These are phyloP conservation scores for Diarsia brunnea DNA, from an alignment of 2,888 invertebrate genomes.

Conservation along the genomic window DNA sequence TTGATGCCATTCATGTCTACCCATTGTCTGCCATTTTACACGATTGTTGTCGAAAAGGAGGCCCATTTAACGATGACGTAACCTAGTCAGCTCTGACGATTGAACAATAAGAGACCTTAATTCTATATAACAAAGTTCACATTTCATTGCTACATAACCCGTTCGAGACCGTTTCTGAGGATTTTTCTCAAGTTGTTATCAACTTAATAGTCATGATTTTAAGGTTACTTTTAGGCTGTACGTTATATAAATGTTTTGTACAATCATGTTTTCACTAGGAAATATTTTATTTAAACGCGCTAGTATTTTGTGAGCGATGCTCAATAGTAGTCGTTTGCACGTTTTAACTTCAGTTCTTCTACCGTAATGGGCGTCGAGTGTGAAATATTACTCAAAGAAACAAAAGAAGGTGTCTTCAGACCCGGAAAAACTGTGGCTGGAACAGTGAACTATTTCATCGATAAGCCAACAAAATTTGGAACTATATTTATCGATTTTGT, in stretches of 20 bases:
- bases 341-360: background rate
- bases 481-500: slow-evolving; percentile 60
- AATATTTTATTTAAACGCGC: background rate
- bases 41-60: background rate
- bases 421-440: slow-evolving; percentile 63
- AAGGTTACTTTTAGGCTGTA: background rate
- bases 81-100: background rate
- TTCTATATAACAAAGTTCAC: background rate
- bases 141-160: slow-evolving; percentile 2
- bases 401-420: slow-evolving; percentile 60
- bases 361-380: slow-evolving; percentile 55
- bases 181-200: slow-evolving; percentile 8
- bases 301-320: slow-evolving; percentile 13
- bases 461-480: slow-evolving; percentile 61
- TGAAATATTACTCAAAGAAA: slow-evolving; percentile 63
- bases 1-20: background rate
- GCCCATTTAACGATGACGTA: slow-evolving; percentile 5
- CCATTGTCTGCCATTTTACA: background rate
- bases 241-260: too few relatives aligned
- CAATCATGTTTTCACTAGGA: background rate
- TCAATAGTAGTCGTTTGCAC: background rate
- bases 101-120: background rate
- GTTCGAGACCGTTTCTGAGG: too few relatives aligned
- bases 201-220: background rate
- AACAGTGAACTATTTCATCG: slow-evolving; percentile 61